Conservation (phyloP, 1,140 invertebrate genomes). For the Panagrolaimus sp. region DNA sequence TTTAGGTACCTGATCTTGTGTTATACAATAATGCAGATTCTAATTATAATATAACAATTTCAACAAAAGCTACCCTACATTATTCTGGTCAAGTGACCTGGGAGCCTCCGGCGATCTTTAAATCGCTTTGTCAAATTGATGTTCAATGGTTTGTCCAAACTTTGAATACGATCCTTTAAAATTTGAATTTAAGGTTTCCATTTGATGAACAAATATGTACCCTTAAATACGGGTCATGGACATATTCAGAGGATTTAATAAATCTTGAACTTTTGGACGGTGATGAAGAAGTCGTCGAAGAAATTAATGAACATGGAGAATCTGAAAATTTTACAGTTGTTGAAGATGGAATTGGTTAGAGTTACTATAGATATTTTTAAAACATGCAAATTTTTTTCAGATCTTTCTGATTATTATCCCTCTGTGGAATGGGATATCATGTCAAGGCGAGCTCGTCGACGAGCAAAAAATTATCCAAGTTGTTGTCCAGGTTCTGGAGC, state of each 20-base stretch:
- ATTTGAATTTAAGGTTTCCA: slow-evolving; percentile 62
- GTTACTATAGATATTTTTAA: not conserved
- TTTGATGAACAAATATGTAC: slow-evolving; percentile 70
- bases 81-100: slow-evolving; percentile 86
- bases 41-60: slow-evolving; percentile 64
- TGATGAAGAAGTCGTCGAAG: slow-evolving; percentile 35
- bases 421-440: slow-evolving; percentile 99
- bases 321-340: slow-evolving; percentile 52
- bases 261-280: slow-evolving; percentile 52
- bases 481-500: slow-evolving; percentile 69
- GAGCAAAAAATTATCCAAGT: slow-evolving; percentile 81
- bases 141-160: slow-evolving; percentile 69
- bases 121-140: slow-evolving; percentile 88
- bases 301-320: slow-evolving; percentile 50
- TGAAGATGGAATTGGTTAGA: slow-evolving; percentile 56
- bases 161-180: not conserved
- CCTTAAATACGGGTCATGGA: slow-evolving; percentile 89
- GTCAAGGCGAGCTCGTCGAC: slow-evolving; percentile 79
- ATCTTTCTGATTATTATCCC: slow-evolving; percentile 89
- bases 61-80: slow-evolving; percentile 64
- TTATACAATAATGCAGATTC: slow-evolving; percentile 63
- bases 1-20: not conserved
- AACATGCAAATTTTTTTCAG: slow-evolving; percentile 64
- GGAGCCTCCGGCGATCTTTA: slow-evolving; percentile 97
- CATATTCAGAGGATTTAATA: slow-evolving; percentile 70